Percentiles rank a stretch among this genome's conserved stretches.
These are phyloP conservation scores for Bothrops jararaca DNA, from an alignment of 2,113 vertebrate genomes.

Conservation along the genomic window DNA sequence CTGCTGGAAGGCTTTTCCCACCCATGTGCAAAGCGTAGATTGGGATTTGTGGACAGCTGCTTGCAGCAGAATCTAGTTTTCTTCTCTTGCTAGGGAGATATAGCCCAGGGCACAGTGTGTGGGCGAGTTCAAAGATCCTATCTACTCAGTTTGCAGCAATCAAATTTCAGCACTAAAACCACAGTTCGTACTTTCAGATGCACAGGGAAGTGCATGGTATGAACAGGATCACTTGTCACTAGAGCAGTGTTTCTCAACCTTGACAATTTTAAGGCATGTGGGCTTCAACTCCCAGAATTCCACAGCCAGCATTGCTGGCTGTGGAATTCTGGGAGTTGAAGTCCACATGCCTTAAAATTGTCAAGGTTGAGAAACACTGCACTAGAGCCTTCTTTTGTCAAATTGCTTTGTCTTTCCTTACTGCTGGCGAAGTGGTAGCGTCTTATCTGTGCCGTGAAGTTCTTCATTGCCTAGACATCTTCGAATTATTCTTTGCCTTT, in stretches of 20 bases:
- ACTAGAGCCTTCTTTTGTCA: not conserved
- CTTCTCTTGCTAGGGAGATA: constrained; percentile 3
- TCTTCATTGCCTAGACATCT: not conserved
- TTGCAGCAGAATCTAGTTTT: not conserved
- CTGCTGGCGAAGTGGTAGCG: not conserved
- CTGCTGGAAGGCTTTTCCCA: constrained; percentile 36
- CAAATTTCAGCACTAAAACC: not conserved
- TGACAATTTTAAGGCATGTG: no score
- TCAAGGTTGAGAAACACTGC: no score
- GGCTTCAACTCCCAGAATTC: no score
- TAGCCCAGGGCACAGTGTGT: not conserved
- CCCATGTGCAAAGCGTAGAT: constrained; percentile 19
- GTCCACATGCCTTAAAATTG: no score
- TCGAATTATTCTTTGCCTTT: not conserved
- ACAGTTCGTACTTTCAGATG: not conserved
- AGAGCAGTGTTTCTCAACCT: no score
- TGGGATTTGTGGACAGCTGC: constrained; percentile 29
- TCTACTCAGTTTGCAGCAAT: not conserved
- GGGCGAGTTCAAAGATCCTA: not conserved
- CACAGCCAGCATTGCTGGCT: no score
- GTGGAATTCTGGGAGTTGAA: no score
- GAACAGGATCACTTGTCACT: not conserved
- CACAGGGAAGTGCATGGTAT: not conserved
- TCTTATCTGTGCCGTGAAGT: not conserved
- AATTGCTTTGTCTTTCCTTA: not conserved